Percentiles rank a stretch among this genome's conserved stretches.
Evolutionary conservation across 2,113 vertebrate species (phyloP).

Genomic region (Mustelus asterias): DNA sequence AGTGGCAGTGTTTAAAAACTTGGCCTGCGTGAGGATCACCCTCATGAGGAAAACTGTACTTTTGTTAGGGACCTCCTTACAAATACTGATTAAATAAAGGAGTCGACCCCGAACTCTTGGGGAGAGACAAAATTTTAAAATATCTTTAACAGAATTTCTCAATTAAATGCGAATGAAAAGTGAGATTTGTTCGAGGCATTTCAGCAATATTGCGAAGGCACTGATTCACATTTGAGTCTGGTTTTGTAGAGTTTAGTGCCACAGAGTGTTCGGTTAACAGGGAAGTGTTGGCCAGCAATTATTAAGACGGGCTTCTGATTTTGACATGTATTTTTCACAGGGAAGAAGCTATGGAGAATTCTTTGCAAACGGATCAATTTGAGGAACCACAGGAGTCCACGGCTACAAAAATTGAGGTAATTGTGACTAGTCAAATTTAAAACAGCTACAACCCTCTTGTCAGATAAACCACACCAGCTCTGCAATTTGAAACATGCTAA

Average conservation of each 20-base stretch:
- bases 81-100: not conserved
- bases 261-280: not conserved
- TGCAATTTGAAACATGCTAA: not conserved
- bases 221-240: no score
- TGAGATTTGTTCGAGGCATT: not conserved
- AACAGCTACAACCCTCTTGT: not conserved
- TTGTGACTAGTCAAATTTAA: not conserved
- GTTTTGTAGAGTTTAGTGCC: not conserved
- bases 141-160: no score
- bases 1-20: no score
- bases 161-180: not conserved
- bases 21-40: not conserved
- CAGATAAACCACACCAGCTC: not conserved
- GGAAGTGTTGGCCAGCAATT: not conserved
- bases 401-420: not conserved
- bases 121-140: not conserved
- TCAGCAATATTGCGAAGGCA: no score
- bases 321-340: not conserved
- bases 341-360: not conserved
- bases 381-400: not conserved
- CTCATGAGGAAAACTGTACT: not conserved
- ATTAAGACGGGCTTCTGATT: not conserved
- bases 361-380: not conserved
- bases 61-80: not conserved
- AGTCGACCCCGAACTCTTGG: not conserved